These are phyloP conservation scores for Temnothorax nylanderi DNA, from an alignment of 1,140 invertebrate genomes.

Conservation along the genomic window DNA sequence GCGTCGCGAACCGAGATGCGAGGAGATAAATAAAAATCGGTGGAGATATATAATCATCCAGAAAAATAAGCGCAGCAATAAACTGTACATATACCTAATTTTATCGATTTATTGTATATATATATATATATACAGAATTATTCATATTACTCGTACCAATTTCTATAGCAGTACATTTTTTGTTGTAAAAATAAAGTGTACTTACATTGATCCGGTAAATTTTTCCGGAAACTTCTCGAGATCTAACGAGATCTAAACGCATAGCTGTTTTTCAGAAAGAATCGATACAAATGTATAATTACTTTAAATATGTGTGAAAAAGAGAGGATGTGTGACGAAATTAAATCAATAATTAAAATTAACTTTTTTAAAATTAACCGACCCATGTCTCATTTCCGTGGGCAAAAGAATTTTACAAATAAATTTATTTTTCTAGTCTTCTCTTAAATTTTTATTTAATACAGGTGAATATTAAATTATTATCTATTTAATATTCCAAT, in stretches of 20 bases:
- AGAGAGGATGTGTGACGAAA: background rate
- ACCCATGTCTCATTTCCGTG: background rate
- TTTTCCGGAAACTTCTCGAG: background rate
- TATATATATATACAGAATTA: background rate
- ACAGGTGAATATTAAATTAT: no score
- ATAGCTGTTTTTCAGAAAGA: no score
- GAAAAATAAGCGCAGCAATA: background rate
- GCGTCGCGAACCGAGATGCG: background rate
- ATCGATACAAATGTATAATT: no score
- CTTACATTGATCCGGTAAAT: background rate
- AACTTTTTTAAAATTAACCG: background rate
- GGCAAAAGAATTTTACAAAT: background rate
- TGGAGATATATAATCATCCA: background rate
- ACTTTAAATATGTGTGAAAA: background rate
- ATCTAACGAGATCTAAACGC: background rate
- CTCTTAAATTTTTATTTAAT: background rate
- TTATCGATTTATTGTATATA: background rate
- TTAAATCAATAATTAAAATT: background rate
- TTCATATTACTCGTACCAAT: background rate
- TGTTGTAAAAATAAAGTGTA: background rate
- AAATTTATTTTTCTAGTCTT: background rate
- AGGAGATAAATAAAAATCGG: background rate
- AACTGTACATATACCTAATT: background rate
- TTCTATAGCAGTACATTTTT: background rate
- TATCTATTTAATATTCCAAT: background rate